A percentile compares a stretch with the other conserved stretches of the same genome.
Evolutionary conservation across 1,140 invertebrate genomes (phyloP).

Genomic region (Pseudomyrmex concolor): DNA sequence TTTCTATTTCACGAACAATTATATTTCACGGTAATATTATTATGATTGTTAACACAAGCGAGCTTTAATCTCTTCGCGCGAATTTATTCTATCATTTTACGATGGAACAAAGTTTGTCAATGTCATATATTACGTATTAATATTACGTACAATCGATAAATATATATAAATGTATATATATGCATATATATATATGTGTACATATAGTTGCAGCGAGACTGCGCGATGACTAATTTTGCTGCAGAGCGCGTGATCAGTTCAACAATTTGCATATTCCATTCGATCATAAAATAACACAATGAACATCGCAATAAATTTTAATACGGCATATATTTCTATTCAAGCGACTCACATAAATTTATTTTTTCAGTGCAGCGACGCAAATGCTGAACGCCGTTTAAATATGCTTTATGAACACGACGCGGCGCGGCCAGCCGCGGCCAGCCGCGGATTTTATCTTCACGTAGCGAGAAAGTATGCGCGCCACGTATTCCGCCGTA

Average conservation of each 20-base stretch:
- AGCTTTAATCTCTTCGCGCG: not conserved
- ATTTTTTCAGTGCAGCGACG: constrained; percentile 31
- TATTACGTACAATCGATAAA: constrained; percentile 27
- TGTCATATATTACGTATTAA: constrained; percentile 4
- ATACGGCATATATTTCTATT: constrained; percentile 63
- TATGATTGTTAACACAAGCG: not conserved
- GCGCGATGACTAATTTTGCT: constrained; percentile 18
- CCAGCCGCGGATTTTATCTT: constrained; percentile 54
- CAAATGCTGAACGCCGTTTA: constrained; percentile 56
- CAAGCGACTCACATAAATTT: constrained; percentile 59
- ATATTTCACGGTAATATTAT: not conserved
- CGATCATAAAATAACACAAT: constrained; percentile 54
- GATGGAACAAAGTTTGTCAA: not conserved
- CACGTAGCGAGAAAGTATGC: constrained; percentile 14
- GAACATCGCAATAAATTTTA: constrained; percentile 67
- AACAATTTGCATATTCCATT: not conserved
- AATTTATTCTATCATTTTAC: not conserved
- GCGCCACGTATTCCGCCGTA: not conserved
- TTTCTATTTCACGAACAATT: not conserved
- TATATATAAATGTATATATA: constrained; percentile 28
- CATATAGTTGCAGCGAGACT: constrained; percentile 2
- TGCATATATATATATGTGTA: constrained; percentile 8
- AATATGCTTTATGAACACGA: constrained; percentile 68
- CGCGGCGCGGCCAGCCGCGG: constrained; percentile 24
- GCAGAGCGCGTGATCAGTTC: not conserved